phyloP scores from a whole-genome alignment of 1,140 invertebrate genomes.

The Papilio xuthus region DNA sequence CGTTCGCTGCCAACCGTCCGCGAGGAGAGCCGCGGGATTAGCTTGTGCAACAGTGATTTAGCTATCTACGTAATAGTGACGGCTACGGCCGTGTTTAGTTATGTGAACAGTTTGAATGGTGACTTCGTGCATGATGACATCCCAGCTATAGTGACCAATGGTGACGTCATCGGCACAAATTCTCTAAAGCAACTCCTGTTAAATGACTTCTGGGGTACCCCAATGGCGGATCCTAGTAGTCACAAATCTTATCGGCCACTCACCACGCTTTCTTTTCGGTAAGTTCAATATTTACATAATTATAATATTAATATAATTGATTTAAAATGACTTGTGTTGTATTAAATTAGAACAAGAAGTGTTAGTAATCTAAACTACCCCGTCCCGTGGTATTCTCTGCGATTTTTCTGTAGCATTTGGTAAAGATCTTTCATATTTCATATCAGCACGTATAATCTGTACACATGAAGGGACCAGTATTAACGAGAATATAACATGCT shows the following conservation, averaged over 20 bases:
- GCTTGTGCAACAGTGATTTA: constrained; percentile 58
- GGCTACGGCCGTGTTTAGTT: constrained; percentile 86
- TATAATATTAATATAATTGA: neutral
- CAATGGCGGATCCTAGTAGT: constrained; percentile 91
- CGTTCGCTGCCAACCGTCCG: constrained; percentile 67
- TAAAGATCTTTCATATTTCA: constrained; percentile 26
- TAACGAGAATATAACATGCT: constrained; percentile 14
- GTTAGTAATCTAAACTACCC: no score
- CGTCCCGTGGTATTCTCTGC: no score
- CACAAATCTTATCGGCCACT: constrained; percentile 93
- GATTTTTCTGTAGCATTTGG: neutral
- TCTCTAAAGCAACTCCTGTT: constrained; percentile 86
- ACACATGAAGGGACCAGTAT: neutral
- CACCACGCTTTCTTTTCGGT: constrained; percentile 93
- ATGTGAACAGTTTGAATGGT: constrained; percentile 91
- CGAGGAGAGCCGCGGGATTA: constrained; percentile 62
- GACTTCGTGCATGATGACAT: constrained; percentile 96
- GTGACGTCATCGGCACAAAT: constrained; percentile 88
- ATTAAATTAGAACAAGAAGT: no score
- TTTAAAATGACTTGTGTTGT: no score
- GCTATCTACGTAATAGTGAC: constrained; percentile 84
- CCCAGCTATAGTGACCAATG: constrained; percentile 93
- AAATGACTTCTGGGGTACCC: constrained; percentile 96
- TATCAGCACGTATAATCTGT: neutral
- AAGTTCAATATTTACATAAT: constrained; percentile 64